phyloP scores from a whole-genome alignment of 2,113 vertebrate species.

The Eulacestoma nigropectus region DNA sequence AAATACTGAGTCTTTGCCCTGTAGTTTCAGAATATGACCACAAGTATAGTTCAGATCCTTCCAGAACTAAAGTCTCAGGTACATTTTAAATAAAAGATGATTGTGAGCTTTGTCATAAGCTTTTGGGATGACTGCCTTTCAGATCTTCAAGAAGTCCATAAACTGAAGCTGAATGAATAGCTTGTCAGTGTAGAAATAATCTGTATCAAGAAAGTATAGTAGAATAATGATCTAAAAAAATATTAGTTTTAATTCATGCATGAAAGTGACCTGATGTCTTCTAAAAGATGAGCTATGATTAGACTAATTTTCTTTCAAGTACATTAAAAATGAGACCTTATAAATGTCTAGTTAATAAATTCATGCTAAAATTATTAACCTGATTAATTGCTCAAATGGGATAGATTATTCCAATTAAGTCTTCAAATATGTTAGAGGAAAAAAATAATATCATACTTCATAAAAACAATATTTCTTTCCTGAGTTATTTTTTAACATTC shows the following conservation, averaged over 20 bases:
- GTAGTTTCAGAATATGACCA: not conserved
- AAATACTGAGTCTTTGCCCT: not conserved
- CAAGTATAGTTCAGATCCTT: not conserved
- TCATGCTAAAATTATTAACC: constrained; percentile 20
- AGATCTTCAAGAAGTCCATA: not conserved
- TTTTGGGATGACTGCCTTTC: not conserved
- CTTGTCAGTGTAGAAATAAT: not conserved
- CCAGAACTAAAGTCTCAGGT: not conserved
- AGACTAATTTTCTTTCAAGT: constrained; percentile 5
- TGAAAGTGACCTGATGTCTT: not conserved
- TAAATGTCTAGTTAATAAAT: constrained; percentile 12
- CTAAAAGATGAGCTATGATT: not conserved
- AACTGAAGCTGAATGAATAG: not conserved
- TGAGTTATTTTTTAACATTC: not conserved
- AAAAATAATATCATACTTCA: not conserved
- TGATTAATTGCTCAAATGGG: constrained; percentile 1
- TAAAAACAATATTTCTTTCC: not conserved
- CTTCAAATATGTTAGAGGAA: not conserved
- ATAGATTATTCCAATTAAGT: not conserved
- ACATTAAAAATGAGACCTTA: not conserved
- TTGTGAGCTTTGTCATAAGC: not conserved
- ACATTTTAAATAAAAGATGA: not conserved
- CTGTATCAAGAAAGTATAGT: not conserved
- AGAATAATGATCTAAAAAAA: not conserved
- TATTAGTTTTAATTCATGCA: not conserved